Evolutionary conservation across 2,113 vertebrate species (phyloP).

Genomic region (Vicugna pacos): DNA sequence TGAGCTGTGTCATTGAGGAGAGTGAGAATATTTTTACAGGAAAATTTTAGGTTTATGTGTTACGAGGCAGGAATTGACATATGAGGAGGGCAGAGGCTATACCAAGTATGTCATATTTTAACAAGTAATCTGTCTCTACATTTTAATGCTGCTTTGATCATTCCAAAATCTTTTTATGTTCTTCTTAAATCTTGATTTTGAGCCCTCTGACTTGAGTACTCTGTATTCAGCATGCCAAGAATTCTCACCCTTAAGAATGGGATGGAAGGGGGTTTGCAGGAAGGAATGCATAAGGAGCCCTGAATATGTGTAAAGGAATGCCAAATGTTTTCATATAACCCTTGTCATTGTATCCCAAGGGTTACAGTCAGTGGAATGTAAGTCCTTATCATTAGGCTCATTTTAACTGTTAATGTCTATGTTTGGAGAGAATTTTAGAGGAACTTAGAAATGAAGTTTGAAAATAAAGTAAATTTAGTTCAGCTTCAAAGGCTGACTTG

Average conservation of each 20-base stretch:
- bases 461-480: background rate
- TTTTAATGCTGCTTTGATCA: background rate
- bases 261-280: background rate
- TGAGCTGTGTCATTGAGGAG: background rate
- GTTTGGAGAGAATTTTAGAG: background rate
- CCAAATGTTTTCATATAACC: background rate
- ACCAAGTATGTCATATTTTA: accelerated
- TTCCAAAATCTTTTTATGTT: background rate
- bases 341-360: background rate
- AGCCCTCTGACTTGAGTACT: background rate
- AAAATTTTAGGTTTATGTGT: accelerated
- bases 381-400: background rate
- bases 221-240: background rate
- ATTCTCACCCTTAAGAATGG: background rate
- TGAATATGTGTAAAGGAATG: background rate
- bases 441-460: background rate
- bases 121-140: background rate
- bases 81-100: accelerated
- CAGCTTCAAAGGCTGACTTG: background rate
- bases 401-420: background rate
- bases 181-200: background rate
- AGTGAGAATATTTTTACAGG: background rate
- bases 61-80: background rate
- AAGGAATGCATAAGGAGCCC: background rate
- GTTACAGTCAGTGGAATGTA: background rate